Evolutionary conservation across 1,140 invertebrate species (phyloP), one percentile per base, ranked within the genome.

Genomic region (Papilio machaon): DNA sequence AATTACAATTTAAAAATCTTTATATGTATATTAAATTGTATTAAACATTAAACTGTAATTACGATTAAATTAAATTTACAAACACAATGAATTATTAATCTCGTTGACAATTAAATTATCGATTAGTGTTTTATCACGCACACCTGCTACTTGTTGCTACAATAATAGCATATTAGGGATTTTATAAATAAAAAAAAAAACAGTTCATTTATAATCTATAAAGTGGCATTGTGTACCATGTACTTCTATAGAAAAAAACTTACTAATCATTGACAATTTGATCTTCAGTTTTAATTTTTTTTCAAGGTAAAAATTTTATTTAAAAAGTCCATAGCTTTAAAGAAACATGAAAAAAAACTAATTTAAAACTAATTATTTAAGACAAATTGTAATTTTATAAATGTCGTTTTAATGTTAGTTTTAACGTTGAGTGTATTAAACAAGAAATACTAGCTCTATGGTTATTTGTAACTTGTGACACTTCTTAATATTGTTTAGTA

Each of bases 401-500:
- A 49, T 49, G 47, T 13, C 38, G 38, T 13, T 2, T 1, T 43
- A 43, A 49, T n/a, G 10, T 49, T 52, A 17, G 15, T 52, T 52
- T 17, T 52, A 13, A 52, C 49, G 13, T 52, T 5, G 13, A 52
- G 49, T 52, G 49, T 52, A 15, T 17, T 2, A 52, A 17, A 52
- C 3, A 52, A 52, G 10, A 49, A 13, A 30, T 30, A 30, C 23
- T 30, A 30, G 23, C 23, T 30, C 0, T 9, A 58, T 58, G 1
- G n/a, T 58, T 67, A 30, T 64, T 70, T 70, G 30, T 35, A 23
- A 30, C 11, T 30, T 30, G 58, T 19, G n/a, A 54, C 5, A 17
- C 2, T 17, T 54, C 5, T 81, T 82, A 81, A 73, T 74, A 5
- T 81, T 84, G 17, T 86, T 23, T 85, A 94, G 91, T 91, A 90